Base-by-base conservation (phyloP, 2,888 invertebrate genomes). In the Epinotia nisella region DNA sequence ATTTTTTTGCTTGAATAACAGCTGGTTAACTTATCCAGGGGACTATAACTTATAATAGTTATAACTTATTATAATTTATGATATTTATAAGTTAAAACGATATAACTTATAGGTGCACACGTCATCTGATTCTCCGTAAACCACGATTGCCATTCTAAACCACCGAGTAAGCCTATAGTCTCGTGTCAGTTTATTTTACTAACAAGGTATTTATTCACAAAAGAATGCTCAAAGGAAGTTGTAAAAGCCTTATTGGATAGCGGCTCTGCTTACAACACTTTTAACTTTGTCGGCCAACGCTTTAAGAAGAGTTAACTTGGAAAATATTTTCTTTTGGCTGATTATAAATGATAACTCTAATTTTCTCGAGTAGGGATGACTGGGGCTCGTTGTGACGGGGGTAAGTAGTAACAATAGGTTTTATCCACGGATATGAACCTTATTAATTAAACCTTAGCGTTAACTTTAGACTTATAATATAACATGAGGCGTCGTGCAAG, bases 181-280 rank as follows among this genome's bases (percentile, higher is more conserved):
- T 41, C 21, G 39, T 55, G n/a, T 19, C 66, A 66, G 21, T 41
- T 56, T 41, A 15, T 39, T 35, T 17, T 53, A 58, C 67, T 77
- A 77, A 78, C 76, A 77, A 76, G 80, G 72, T 71, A 67, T 74
- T 67, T 79, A 78, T 76, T 82, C 83, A 81, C 82, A 78, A 75
- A 84, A 81, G 84, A 83, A 80, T 82, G 80, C 78, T 84, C 84
- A 88, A 85, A 83, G 72, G 74, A 86, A 89, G 81, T 87, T 85
- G 80, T 83, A 82, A 88, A 83, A 86, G 86, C 85, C 85, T 88
- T 88, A 87, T 88, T 85, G 83, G 84, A 84, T 86, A 86, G 82
- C 80, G 80, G 81, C 78, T 79, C 80, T 80, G 80, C 81, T 85
- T 82, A 85, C 84, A 87, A 79, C 83, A 84, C 82, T 87, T 87